Percentiles rank a stretch among this genome's conserved stretches.
These are phyloP conservation scores for Anguilla obscura DNA, from an alignment of 2,797 vertebrate species.

Conservation along the genomic window DNA sequence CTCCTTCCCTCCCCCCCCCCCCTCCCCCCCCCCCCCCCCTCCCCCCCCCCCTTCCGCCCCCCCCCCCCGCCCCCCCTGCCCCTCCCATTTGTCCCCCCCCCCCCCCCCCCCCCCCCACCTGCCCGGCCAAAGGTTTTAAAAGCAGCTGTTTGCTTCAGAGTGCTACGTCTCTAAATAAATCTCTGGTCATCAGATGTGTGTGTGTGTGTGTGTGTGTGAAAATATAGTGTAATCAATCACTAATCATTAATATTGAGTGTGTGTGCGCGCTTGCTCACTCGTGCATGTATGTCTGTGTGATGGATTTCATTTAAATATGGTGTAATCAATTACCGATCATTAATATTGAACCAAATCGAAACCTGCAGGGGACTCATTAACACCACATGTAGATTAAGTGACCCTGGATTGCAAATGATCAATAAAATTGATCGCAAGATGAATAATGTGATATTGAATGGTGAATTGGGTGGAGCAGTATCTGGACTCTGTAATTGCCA, in stretches of 20 bases:
- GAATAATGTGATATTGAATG: slow-evolving; percentile 4
- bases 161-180: neutral
- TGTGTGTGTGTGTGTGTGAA: neutral
- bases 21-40: no score
- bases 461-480: neutral
- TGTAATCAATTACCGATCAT: neutral
- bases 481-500: neutral
- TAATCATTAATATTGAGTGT: neutral
- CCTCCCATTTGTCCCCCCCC: no score
- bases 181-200: neutral
- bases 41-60: no score
- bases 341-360: neutral
- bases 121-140: no score
- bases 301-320: neutral
- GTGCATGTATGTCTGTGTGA: neutral
- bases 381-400: neutral
- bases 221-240: neutral
- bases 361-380: neutral
- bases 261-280: neutral
- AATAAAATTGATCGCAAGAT: neutral
- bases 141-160: no score
- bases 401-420: neutral
- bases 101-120: no score
- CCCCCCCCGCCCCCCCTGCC: no score
- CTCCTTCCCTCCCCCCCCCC: no score